Percentiles rank a stretch among this genome's conserved stretches.
Evolutionary conservation across 2,113 vertebrate genomes (phyloP).

Genomic region (Xyliphius kryptos): DNA sequence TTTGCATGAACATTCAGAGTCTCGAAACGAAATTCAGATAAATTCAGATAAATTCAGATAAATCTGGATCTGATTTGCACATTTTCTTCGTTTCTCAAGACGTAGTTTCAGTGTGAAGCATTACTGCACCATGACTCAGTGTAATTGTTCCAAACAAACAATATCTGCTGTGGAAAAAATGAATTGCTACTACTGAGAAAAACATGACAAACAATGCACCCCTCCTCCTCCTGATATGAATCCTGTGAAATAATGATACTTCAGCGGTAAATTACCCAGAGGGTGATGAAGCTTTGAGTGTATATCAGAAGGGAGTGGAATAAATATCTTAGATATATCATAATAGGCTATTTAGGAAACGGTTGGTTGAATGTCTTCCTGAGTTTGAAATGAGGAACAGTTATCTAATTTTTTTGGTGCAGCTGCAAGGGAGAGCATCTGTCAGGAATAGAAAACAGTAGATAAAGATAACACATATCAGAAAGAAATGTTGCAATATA

Average conservation of each 20-base stretch:
- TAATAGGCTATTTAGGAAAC: slow-evolving; percentile 24
- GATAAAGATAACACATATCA: background rate
- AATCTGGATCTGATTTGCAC: too few species aligned
- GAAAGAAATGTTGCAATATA: slow-evolving; percentile 3
- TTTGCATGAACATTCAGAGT: too few species aligned
- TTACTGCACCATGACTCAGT: too few species aligned
- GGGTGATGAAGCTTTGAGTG: background rate
- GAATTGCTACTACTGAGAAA: slow-evolving; percentile 10
- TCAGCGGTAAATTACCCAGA: background rate
- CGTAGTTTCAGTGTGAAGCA: too few species aligned
- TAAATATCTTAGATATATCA: slow-evolving; percentile 31
- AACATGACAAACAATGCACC: background rate
- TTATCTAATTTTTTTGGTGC: slow-evolving; percentile 31
- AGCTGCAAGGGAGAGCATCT: slow-evolving; percentile 17
- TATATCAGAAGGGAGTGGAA: slow-evolving; percentile 2
- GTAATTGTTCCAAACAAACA: too few species aligned
- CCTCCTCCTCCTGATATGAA: slow-evolving; percentile 7
- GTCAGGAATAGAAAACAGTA: too few species aligned
- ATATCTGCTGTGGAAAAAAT: slow-evolving; percentile 16
- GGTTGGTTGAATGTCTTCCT: slow-evolving; percentile 24
- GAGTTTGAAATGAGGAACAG: slow-evolving; percentile 32
- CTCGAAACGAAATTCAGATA: too few species aligned
- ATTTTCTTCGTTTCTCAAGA: too few species aligned
- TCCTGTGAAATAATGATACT: slow-evolving; percentile 11
- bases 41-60: too few species aligned